Base-by-base conservation (phyloP, 2,797 vertebrate species). In the Urocyon cinereoargenteus region DNA sequence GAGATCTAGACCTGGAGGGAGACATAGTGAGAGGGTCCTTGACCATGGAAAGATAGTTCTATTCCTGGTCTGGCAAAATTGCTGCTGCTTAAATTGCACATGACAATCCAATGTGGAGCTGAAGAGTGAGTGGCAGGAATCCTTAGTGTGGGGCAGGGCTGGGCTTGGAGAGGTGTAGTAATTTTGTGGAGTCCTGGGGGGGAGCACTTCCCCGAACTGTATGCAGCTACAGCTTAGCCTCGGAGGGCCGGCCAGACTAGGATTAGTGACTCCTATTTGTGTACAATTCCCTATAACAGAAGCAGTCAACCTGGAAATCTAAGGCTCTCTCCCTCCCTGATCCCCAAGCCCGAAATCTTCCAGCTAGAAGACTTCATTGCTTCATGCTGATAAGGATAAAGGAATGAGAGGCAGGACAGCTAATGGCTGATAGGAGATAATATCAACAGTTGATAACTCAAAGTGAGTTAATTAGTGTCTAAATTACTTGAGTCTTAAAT, bases 381-480 rank as follows among this genome's bases (percentile, higher is more conserved):
- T 59, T 88, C 55, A 57, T 53, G 57, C 45, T 79, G 91, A 84
- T 81, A 86, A 87, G 13, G 22, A 85, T 36, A 81, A 85, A 45
- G 28, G 92, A 84, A 75, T 62, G 51, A 78, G 55, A 82, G 6
- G 12, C 15, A 91, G 6, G 75, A 84, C 13, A 10, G 77, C 4
- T 72, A 95, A 59, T 70, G 16, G 40, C 18, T 88, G 64, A 72
- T 81, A 87, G 85, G 81, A 93, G 59, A 92, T 78, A 83, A 57
- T 86, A 81, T 87, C 91, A 91, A 66, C 4, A 93, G 87, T 61
- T 96, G 90, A 91, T 93, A 91, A 93, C 8, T 53, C 45, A 75
- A 75, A 90, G 34, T 84, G 84, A 96, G 86, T 92, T 96, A 91
- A 92, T 96, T 92, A 87, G 81, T 36, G 16, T 85, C 51, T 96